Base-by-base conservation (phyloP, 2,113 vertebrate species). In the Spea bombifrons region DNA sequence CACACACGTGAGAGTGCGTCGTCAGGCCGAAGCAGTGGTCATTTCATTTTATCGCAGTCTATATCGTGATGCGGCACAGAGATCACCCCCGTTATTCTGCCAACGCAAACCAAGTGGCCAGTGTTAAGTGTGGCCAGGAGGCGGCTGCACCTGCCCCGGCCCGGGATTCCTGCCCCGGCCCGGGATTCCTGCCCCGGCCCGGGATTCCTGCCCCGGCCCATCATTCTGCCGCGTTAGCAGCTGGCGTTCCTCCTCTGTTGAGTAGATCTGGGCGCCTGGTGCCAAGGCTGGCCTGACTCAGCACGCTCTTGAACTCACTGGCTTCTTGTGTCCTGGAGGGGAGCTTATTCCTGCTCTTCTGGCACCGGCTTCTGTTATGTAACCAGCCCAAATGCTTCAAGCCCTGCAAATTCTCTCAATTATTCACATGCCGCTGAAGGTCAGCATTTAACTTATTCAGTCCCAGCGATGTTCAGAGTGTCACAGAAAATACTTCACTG, bases 211-310 rank as follows among this genome's bases (percentile, higher is more conserved):
- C 75, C 66, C 52, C 68, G 75, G 66, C 66, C 55, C 49, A 17
- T 12, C 30, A 46, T 67, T 57, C 15, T 76, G 65, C 66, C 7
- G 52, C 48, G 75, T 59, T 46, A 48, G 68, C 76, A 71, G 13
- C 55, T 64, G 68, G 68, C 57, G 57, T 12, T 48, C 17, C 57
- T 71, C 67, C 75, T 45, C 47, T 57, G 71, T 61, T 69, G 45
- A 76, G 66, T 76, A 55, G 48, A 53, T 47, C 48, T 45, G 50
- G 55, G 30, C 53, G 10, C n/a, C 71, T 9, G 13, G 13, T 73
- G 44, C 57, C 46, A 59, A n/a, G 45, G 13, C 68, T 71, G 59
- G 30, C 47, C 76, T 78, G 68, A 64, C 59, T 71, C 65, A 46
- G 57, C 59, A 44, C 43, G 63, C 48, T 52, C 66, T 50, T 64